phyloP scores from a whole-genome alignment of 2,797 vertebrate species.

The Propithecus deckenii region DNA sequence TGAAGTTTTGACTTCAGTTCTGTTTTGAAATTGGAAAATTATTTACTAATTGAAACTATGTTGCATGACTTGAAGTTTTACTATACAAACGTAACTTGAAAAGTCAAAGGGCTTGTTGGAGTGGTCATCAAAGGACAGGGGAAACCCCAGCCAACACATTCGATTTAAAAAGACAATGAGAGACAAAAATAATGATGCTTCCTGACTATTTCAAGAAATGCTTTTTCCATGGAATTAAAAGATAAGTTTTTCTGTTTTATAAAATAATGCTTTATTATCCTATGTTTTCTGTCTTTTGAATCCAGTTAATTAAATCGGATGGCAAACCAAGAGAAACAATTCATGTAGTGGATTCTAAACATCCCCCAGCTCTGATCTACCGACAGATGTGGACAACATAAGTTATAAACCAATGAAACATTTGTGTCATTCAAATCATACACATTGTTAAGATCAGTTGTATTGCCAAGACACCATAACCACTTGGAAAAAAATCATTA shows the following conservation, averaged over 20 bases:
- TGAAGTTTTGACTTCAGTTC: not conserved
- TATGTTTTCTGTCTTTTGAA: slow-evolving; percentile 1
- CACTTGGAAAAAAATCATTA: slow-evolving; percentile 10
- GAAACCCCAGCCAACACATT: not conserved
- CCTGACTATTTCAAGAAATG: not conserved
- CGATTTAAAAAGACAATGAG: not conserved
- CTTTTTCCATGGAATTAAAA: not conserved
- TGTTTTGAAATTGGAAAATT: slow-evolving; percentile 15
- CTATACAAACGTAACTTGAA: not conserved
- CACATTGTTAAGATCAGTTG: slow-evolving; percentile 29
- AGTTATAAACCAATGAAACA: not conserved
- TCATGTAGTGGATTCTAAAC: not conserved
- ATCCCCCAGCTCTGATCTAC: not conserved
- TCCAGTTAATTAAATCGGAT: not conserved
- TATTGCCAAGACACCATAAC: slow-evolving; percentile 24
- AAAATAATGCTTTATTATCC: not conserved
- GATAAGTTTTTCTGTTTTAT: not conserved
- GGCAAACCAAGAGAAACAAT: not conserved
- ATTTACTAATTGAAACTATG: not conserved
- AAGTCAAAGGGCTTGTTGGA: not conserved
- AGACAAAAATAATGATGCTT: not conserved
- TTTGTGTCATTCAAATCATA: slow-evolving; percentile 1
- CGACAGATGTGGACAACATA: not conserved
- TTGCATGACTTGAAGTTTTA: not conserved
- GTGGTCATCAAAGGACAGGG: not conserved